These are phyloP conservation scores for Chaetoderma sp. DNA, from an alignment of 2,888 invertebrate species.

Conservation along the genomic window DNA sequence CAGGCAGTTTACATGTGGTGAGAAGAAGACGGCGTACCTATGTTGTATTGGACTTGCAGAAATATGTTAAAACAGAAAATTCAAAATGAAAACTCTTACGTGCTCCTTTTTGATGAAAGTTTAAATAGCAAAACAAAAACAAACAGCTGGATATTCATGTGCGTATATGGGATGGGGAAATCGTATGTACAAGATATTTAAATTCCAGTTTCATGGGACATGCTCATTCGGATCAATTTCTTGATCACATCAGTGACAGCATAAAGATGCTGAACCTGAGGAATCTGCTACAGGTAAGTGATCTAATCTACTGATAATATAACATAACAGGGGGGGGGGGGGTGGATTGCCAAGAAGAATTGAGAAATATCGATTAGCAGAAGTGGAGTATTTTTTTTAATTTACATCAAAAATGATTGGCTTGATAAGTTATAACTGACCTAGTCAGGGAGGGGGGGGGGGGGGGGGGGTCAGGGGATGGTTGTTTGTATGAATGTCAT, in stretches of 20 bases:
- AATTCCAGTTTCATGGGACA: constrained; percentile 34
- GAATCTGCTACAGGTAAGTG: constrained; percentile 18
- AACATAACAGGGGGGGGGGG: no score
- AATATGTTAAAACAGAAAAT: constrained; percentile 25
- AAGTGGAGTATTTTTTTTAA: no score
- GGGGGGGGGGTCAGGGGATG: no score
- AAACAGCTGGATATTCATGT: constrained; percentile 51
- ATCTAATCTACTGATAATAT: no score
- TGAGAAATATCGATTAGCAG: no score
- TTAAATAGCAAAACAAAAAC: constrained; percentile 34
- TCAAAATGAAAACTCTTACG: constrained; percentile 15
- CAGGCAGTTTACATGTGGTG: constrained; percentile 17
- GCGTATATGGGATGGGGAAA: constrained; percentile 42
- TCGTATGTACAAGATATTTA: constrained; percentile 45
- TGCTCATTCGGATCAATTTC: constrained; percentile 43
- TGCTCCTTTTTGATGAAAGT: constrained; percentile 41
- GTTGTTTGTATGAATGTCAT: no score
- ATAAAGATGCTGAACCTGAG: constrained; percentile 12
- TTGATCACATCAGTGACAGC: constrained; percentile 26
- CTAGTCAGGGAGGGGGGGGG: no score
- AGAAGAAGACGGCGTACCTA: constrained; percentile 28
- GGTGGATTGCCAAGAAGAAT: no score
- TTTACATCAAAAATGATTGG: no score
- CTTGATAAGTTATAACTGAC: no score
- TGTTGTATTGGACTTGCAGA: constrained; percentile 32